Conservation (phyloP, 1,140 invertebrate genomes). For the Drosophila sproati region DNA sequence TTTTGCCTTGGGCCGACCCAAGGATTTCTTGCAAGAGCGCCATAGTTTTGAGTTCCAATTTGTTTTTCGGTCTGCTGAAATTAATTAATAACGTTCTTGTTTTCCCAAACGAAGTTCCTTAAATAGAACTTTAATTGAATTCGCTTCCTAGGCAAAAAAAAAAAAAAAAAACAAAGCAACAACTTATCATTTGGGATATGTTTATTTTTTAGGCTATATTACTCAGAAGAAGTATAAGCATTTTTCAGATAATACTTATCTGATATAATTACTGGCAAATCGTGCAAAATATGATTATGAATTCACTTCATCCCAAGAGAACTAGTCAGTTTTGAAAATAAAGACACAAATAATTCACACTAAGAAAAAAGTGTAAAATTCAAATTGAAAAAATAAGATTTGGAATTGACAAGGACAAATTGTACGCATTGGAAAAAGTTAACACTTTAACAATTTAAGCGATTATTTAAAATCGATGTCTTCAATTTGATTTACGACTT, state of each 20-base stretch:
- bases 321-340: too few relatives aligned
- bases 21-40: conserved; percentile 69
- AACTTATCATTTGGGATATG: conserved; percentile 49
- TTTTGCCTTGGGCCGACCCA: background rate
- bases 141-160: conserved; percentile 34
- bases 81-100: conserved; percentile 79
- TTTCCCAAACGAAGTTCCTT: conserved; percentile 50
- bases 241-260: conserved; percentile 31
- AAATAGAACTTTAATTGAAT: conserved; percentile 65
- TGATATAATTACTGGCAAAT: conserved; percentile 33
- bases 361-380: background rate
- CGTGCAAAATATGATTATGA: conserved; percentile 12
- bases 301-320: background rate
- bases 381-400: background rate
- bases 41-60: conserved; percentile 66
- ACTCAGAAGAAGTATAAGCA: conserved; percentile 13
- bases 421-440: too few relatives aligned
- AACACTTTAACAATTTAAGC: too few relatives aligned
- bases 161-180: background rate
- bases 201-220: conserved; percentile 62
- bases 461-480: too few relatives aligned
- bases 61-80: conserved; percentile 81
- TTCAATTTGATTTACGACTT: too few relatives aligned
- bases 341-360: background rate
- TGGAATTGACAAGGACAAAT: too few relatives aligned